Base-by-base conservation (phyloP, 2,113 vertebrate genomes). In the Sterna hirundo region DNA sequence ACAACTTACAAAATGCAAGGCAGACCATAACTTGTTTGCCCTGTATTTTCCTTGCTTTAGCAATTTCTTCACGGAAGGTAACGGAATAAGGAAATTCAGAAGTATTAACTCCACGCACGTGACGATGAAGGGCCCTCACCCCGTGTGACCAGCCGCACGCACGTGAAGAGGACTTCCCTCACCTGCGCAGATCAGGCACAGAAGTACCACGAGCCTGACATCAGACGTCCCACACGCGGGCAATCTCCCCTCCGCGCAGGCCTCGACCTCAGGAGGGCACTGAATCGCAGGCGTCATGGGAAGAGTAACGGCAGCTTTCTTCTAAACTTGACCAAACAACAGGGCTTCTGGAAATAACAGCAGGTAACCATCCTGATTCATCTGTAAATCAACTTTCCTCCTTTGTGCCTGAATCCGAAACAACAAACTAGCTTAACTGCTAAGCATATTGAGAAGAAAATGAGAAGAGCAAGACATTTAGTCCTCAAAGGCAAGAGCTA, bases 171-270 rank as follows among this genome's bases (percentile, higher is more conserved):
- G 55, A n/a, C 42, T 69, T 42, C 23, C 46, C 21, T 62, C 54
- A 30, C 61, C 30, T 30, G 16, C 7, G 15, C 20, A 47, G 20
- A 17, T 30, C 18, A 30, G 5, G 22, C 19, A 36, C 40, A 38
- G n/a, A 34, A 76, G 14, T 16, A 15, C 55, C 21, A 40, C 2
- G 2, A 72, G 20, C 27, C 25, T 51, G n/a, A 30, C 40, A 4
- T 32, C 4, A 49, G n/a, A 20, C 0, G 1, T 29, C 34, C 19
- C 52, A 30, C 18, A 23, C 2, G 6, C 9, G 10, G 26, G 38
- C 32, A 46, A 21, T 17, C n/a, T 17, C 25, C 22, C 11, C 34
- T 40, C 26, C 13, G 42, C 51, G 36, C 11, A 57, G 42, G 23
- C 32, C 60, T 0, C 1, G n/a, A 51, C 32, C 16, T 20, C 19